Conservation (phyloP, 2,888 invertebrate species). For the Ariolimax columbianus region DNA sequence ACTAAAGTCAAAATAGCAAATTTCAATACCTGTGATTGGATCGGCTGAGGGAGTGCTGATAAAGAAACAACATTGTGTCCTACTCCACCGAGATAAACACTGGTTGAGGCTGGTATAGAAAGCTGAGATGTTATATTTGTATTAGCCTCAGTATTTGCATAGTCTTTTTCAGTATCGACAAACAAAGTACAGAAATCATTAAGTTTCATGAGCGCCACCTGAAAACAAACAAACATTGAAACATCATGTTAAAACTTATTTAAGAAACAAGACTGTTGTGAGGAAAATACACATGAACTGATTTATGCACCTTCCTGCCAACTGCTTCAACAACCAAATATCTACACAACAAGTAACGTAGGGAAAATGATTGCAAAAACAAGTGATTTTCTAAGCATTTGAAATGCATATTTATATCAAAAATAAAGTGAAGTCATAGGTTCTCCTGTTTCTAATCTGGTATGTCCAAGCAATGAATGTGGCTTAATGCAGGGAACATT, state of each 20-base stretch:
- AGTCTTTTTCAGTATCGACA: slow-evolving; percentile 23
- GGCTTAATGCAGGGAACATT: no score
- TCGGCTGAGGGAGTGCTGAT: slow-evolving; percentile 24
- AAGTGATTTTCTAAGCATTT: no score
- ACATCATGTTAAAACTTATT: not conserved
- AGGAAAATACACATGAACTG: no score
- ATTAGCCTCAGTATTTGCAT: slow-evolving; percentile 20
- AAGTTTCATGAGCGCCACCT: slow-evolving; percentile 30
- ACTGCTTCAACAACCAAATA: no score
- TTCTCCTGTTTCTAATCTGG: no score
- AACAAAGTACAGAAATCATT: slow-evolving; percentile 41
- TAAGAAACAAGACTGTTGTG: no score
- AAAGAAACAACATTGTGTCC: not conserved
- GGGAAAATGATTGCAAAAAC: no score
- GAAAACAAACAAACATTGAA: slow-evolving; percentile 6
- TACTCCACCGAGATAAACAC: slow-evolving; percentile 40
- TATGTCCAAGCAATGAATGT: no score
- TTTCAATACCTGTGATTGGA: slow-evolving; percentile 16
- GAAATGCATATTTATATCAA: no score
- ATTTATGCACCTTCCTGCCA: no score
- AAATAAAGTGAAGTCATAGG: no score
- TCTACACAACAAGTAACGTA: no score
- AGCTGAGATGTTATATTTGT: slow-evolving; percentile 13
- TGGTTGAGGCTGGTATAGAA: not conserved
- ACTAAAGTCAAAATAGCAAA: not conserved